phyloP scores from a whole-genome alignment of 2,113 vertebrate species.

The Hylia prasina region DNA sequence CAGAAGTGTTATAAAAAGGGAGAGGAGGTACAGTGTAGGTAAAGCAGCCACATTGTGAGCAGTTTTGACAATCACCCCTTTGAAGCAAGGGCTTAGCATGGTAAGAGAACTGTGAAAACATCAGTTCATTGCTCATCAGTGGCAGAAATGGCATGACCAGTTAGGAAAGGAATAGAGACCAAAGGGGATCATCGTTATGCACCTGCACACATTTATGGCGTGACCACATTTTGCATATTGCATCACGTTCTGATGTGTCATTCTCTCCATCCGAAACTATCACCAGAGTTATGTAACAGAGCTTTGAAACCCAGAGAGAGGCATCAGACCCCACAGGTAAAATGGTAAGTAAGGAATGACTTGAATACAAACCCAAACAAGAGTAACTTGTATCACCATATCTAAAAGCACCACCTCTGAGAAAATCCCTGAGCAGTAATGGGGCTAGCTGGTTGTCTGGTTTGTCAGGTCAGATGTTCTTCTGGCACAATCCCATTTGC shows the following conservation, averaged over 20 bases:
- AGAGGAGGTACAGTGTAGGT: neutral
- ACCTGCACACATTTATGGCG: neutral
- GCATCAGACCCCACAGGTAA: neutral
- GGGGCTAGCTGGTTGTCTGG: neutral
- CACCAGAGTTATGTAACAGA: neutral
- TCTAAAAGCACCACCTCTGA: neutral
- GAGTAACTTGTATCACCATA: neutral
- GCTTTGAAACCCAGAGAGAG: neutral
- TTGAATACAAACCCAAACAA: neutral
- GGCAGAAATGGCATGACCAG: neutral
- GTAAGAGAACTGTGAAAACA: neutral
- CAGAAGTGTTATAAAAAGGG: neutral
- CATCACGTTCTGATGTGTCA: neutral
- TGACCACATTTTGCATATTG: neutral
- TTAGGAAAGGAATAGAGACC: neutral
- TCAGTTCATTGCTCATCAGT: neutral
- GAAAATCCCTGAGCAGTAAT: neutral
- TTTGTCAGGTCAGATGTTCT: neutral
- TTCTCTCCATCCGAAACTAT: rapidly evolving
- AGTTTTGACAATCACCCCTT: neutral
- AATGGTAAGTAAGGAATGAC: neutral
- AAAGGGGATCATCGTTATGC: neutral
- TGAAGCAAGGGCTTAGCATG: neutral
- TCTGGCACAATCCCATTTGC: neutral
- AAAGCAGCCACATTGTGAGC: neutral